Evolutionary conservation across 2,113 vertebrate species (phyloP).

Genomic region (Pedetes capensis): DNA sequence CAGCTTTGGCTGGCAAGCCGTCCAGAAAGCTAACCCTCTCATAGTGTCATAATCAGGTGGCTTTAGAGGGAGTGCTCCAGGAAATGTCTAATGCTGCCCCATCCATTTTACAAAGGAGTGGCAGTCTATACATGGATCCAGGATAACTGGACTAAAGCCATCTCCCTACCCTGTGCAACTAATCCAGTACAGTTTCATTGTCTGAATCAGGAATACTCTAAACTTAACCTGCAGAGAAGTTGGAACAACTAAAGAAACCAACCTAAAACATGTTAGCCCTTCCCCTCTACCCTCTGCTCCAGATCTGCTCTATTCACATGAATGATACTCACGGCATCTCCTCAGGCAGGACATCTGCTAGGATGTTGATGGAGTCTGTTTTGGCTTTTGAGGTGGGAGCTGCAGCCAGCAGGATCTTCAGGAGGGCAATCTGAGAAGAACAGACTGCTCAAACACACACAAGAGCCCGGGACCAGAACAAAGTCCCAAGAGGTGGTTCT

Average conservation of each 20-base stretch:
- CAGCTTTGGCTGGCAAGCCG: neutral
- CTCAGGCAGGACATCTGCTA: constrained; percentile 96
- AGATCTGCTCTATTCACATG: neutral
- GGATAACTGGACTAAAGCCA: neutral
- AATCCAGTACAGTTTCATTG: neutral
- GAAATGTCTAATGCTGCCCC: neutral
- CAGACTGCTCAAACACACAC: neutral
- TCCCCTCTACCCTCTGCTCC: neutral
- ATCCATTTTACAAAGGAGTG: neutral
- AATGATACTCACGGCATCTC: constrained; percentile 96
- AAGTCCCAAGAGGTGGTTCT: neutral
- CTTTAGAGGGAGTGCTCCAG: neutral
- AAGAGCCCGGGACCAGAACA: neutral
- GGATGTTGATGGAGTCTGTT: constrained; percentile 98
- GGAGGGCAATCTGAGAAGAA: constrained; percentile 91
- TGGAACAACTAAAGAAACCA: neutral
- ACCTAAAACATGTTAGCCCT: neutral
- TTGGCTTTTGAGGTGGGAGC: constrained; percentile 99
- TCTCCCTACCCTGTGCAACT: neutral
- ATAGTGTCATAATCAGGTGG: neutral
- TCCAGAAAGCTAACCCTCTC: neutral
- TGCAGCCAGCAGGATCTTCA: constrained; percentile 97
- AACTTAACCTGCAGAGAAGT: neutral
- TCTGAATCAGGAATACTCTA: neutral
- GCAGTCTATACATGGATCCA: neutral